Conservation (phyloP, 1,140 invertebrate species). For the Stegodyphus mimosarum region DNA sequence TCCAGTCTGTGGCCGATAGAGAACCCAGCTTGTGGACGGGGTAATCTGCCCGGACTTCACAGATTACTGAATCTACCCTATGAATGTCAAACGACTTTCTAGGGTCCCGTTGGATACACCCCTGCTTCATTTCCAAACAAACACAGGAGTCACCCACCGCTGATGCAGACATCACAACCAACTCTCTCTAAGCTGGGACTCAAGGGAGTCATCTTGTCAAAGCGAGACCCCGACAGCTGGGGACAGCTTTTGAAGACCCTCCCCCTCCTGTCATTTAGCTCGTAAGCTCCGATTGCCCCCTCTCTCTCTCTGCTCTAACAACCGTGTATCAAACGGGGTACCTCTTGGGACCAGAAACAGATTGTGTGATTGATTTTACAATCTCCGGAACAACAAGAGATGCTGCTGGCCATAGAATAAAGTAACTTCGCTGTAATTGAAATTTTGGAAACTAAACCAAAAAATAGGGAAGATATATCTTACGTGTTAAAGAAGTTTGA, state of each 20-base stretch:
- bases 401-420: too few species aligned
- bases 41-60: not conserved
- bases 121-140: not conserved
- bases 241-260: not conserved
- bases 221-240: not conserved
- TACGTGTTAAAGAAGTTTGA: too few species aligned
- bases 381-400: not conserved
- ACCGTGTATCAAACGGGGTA: not conserved
- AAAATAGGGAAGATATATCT: too few species aligned
- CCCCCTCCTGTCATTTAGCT: not conserved
- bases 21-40: not conserved
- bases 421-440: too few species aligned
- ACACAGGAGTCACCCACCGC: not conserved
- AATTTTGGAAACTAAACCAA: too few species aligned
- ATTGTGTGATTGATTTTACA: conserved; percentile 12
- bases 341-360: not conserved
- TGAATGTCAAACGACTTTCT: conserved; percentile 1
- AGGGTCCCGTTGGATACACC: too few species aligned
- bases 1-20: too few species aligned
- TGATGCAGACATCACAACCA: not conserved
- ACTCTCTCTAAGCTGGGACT: not conserved
- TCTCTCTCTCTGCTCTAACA: not conserved
- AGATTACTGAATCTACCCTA: not conserved
- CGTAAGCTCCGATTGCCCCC: not conserved
- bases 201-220: not conserved